Evolutionary conservation across 2,888 invertebrate species (phyloP).

Genomic region (Erpobdella octoculata): DNA sequence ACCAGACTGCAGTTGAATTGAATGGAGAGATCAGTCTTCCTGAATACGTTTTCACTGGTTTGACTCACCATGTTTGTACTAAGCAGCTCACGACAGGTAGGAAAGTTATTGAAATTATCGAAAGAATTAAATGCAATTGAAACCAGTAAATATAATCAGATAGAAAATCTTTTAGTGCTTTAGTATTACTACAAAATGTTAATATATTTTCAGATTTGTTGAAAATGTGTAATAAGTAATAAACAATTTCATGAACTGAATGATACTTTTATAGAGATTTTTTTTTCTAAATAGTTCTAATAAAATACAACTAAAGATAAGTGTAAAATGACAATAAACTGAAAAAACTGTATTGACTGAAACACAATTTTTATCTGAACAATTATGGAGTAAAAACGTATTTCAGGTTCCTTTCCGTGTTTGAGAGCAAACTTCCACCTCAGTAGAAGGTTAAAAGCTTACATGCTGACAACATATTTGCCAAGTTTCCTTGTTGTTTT

Average conservation of each 20-base stretch:
- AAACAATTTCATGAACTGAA: background rate
- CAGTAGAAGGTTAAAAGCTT: slow-evolving; percentile 35
- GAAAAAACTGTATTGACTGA: background rate
- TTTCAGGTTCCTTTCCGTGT: slow-evolving; percentile 35
- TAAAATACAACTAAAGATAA: no score
- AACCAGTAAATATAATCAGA: background rate
- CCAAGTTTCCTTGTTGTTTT: slow-evolving; percentile 38
- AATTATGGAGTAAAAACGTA: no score
- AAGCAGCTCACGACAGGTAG: background rate
- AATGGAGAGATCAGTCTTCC: background rate
- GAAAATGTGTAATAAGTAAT: no score
- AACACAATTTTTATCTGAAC: background rate
- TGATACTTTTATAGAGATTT: background rate
- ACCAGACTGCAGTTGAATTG: background rate
- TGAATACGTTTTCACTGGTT: background rate
- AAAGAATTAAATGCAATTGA: background rate
- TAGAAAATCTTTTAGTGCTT: background rate
- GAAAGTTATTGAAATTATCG: background rate
- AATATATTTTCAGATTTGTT: no score
- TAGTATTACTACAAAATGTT: background rate
- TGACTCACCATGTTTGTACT: background rate
- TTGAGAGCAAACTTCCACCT: slow-evolving; percentile 36
- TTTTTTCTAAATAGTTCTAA: no score
- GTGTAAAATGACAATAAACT: background rate
- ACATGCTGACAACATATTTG: slow-evolving; percentile 38